phyloP scores from a whole-genome alignment of 1,140 invertebrate genomes.

The Trichonephila clavata region DNA sequence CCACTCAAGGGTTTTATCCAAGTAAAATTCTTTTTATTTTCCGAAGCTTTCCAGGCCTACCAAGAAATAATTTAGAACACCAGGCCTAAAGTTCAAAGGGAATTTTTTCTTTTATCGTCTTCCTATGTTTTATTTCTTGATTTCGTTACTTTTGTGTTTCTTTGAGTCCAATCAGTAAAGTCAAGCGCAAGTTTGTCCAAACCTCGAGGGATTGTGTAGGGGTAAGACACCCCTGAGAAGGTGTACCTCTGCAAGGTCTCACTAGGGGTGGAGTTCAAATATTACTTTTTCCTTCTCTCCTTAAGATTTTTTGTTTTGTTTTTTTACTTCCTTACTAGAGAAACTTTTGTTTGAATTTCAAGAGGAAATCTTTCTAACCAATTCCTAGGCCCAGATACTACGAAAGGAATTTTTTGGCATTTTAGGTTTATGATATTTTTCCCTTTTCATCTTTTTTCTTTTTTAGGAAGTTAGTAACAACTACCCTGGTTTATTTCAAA shows the following conservation, averaged over 20 bases:
- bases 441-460: neutral
- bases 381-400: neutral
- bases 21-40: constrained; percentile 58
- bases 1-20: constrained; percentile 33
- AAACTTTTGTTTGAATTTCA: constrained; percentile 68
- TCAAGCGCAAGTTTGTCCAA: constrained; percentile 60
- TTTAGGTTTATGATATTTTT: neutral
- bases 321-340: neutral
- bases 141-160: constrained; percentile 60
- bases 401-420: neutral
- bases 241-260: neutral
- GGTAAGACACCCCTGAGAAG: constrained; percentile 47
- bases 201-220: constrained; percentile 29
- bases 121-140: constrained; percentile 51
- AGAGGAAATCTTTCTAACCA: constrained; percentile 48
- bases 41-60: neutral
- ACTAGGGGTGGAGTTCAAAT: constrained; percentile 66
- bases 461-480: neutral
- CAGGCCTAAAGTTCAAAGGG: constrained; percentile 14
- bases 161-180: constrained; percentile 61
- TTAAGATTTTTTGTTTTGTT: constrained; percentile 3
- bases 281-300: constrained; percentile 49
- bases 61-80: constrained; percentile 57
- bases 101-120: neutral
- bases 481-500: no score